Conservation (phyloP, 2,888 invertebrate species). For the Drosophila cognata region DNA sequence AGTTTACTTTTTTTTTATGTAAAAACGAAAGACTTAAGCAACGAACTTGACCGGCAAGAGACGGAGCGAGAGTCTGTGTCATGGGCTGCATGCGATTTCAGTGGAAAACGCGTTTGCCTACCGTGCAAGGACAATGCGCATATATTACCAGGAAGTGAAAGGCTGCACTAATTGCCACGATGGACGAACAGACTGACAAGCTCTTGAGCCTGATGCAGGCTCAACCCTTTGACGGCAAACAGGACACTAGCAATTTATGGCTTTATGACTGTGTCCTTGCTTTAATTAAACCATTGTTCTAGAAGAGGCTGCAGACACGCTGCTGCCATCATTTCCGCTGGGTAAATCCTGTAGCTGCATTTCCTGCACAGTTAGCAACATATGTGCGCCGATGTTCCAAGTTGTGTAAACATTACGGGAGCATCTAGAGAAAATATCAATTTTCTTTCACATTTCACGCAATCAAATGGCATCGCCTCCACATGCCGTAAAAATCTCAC, state of each 20-base stretch:
- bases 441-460: constrained; percentile 68
- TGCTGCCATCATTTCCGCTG: constrained; percentile 51
- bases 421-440: constrained; percentile 47
- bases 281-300: constrained; percentile 69
- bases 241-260: constrained; percentile 58
- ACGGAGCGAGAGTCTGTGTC: constrained; percentile 1
- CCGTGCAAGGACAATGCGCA: constrained; percentile 64
- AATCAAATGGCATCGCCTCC: constrained; percentile 61
- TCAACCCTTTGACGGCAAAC: constrained; percentile 65
- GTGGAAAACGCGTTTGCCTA: constrained; percentile 63
- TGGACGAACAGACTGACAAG: neutral
- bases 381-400: constrained; percentile 44
- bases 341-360: constrained; percentile 56
- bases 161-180: constrained; percentile 55
- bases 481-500: constrained; percentile 53
- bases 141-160: constrained; percentile 41
- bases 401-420: constrained; percentile 39
- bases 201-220: constrained; percentile 5
- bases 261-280: constrained; percentile 76
- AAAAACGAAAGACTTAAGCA: constrained; percentile 73
- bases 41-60: constrained; percentile 56
- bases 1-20: constrained; percentile 28
- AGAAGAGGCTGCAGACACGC: constrained; percentile 11
- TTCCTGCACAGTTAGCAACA: constrained; percentile 56
- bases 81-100: constrained; percentile 25